Base-by-base conservation (phyloP, 64 coral and sea anemone genomes). In the Dendronephthya gigantea region DNA sequence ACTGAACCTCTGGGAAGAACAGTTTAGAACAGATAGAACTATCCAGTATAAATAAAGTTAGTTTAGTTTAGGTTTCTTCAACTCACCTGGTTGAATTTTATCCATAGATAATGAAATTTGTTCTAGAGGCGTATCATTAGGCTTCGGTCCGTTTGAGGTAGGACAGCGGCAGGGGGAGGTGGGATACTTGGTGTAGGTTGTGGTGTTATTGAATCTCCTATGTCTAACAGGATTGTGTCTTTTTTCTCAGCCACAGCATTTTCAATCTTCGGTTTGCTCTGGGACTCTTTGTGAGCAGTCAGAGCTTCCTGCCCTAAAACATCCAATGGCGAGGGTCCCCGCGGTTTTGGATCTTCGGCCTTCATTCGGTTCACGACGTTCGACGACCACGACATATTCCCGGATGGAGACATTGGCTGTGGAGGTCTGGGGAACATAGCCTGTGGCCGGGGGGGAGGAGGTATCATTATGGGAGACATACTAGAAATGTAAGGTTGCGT, bases 41-140 rank as follows among this genome's bases (percentile, higher is more conserved):
- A n/a, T n/a, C n/a, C n/a, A n/a, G n/a, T n/a, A n/a, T n/a, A 6
- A 45, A 45, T 4, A 11, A 45, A 11, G 41, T 6, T 11, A 45
- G 41, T 45, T 45, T 45, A 45, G 19, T 0, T 23, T 7, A 62
- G 3, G 25, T 27, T 10, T 2, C 0, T 8, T 22, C 55, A 14
- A 35, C 28, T 48, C 86, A 98, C 95, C 95, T 90, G 95, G 95
- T 90, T 84, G 82, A 41, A 98, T 90, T 0, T 92, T 85, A 89
- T 98, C 95, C 82, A 98, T 49, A 14, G 95, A 92, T 39, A 98
- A 89, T 89, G 93, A 98, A 2, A 93, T 40, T 48, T 98, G 88
- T 32, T 98, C 95, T 81, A 98, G 41, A 37, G 92, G 83, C 12
- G 75, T 79, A 4, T 79, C 72, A 33, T 79, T 79, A 33, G 36